A percentile compares a stretch with the other conserved stretches of the same genome.
Evolutionary conservation across 2,113 vertebrate species (phyloP).

Genomic region (Heterochromis multidens): DNA sequence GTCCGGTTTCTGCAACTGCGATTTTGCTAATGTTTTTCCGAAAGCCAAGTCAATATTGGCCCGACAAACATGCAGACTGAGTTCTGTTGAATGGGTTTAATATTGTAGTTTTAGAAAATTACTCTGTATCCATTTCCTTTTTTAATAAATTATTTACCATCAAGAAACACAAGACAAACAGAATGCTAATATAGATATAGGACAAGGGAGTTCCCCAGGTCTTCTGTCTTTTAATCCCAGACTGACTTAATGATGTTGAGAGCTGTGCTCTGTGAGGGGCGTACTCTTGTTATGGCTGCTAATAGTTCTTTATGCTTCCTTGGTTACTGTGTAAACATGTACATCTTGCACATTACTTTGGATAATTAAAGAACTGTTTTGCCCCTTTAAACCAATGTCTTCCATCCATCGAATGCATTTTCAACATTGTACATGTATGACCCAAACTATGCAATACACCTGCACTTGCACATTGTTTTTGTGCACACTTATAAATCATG

Average conservation of each 20-base stretch:
- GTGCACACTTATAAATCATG: neutral
- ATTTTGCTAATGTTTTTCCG: neutral
- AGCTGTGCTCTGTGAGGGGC: neutral
- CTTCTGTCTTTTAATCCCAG: neutral
- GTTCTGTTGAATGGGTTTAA: neutral
- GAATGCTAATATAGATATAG: neutral
- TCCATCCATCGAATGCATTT: neutral
- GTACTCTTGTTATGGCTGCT: neutral
- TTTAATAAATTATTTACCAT: neutral
- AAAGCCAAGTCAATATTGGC: neutral
- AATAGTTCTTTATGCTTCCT: neutral
- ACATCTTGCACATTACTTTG: neutral
- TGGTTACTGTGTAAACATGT: neutral
- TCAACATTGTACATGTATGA: neutral
- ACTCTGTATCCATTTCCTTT: neutral
- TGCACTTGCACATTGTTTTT: too few relatives aligned
- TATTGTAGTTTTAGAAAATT: neutral
- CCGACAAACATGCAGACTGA: neutral
- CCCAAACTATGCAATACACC: neutral
- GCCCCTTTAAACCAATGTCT: neutral
- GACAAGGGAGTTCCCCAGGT: neutral
- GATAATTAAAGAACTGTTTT: neutral
- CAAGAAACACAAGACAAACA: neutral
- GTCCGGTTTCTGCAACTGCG: neutral
- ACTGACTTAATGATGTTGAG: neutral